A percentile compares a stretch with the other conserved stretches of the same genome.
phyloP scores from a whole-genome alignment of 2,888 invertebrate genomes.

The Habrosyne pyritoides region DNA sequence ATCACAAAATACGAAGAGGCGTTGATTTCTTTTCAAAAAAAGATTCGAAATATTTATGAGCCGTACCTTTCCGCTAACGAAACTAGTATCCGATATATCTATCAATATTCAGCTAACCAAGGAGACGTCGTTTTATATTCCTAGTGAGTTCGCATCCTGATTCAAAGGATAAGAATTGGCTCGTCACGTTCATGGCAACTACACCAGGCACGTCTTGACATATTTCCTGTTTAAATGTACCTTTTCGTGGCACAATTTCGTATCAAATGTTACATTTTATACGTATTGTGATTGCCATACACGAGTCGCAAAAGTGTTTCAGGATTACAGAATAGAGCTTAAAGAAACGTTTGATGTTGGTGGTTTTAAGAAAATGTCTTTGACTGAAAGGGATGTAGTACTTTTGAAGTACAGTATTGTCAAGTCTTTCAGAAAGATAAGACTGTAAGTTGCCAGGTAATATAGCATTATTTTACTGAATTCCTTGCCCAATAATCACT shows the following conservation, averaged over 20 bases:
- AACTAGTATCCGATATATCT: slow-evolving; percentile 14
- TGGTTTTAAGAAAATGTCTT: neutral
- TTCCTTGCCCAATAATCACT: no score
- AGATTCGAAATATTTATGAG: neutral
- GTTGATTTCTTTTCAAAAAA: slow-evolving; percentile 1
- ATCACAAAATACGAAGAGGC: neutral
- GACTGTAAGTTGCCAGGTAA: no score
- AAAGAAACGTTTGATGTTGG: neutral
- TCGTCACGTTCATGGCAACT: slow-evolving; percentile 53
- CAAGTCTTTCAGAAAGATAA: neutral
- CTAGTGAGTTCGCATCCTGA: slow-evolving; percentile 55
- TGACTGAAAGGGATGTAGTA: neutral
- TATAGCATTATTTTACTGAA: no score
- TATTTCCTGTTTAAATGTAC: slow-evolving; percentile 50
- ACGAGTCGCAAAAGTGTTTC: neutral
- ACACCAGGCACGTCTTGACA: slow-evolving; percentile 43
- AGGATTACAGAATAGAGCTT: neutral
- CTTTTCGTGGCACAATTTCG: slow-evolving; percentile 37
- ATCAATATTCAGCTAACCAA: slow-evolving; percentile 22
- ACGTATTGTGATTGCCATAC: slow-evolving; percentile 12
- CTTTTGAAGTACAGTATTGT: neutral
- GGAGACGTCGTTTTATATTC: slow-evolving; percentile 66
- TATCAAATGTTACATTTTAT: slow-evolving; percentile 26
- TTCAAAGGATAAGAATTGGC: slow-evolving; percentile 59
- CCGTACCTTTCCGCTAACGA: neutral